Percentiles rank a stretch among this genome's conserved stretches.
Evolutionary conservation across 2,797 vertebrate species (phyloP).

Genomic region (Eulemur mongoz): DNA sequence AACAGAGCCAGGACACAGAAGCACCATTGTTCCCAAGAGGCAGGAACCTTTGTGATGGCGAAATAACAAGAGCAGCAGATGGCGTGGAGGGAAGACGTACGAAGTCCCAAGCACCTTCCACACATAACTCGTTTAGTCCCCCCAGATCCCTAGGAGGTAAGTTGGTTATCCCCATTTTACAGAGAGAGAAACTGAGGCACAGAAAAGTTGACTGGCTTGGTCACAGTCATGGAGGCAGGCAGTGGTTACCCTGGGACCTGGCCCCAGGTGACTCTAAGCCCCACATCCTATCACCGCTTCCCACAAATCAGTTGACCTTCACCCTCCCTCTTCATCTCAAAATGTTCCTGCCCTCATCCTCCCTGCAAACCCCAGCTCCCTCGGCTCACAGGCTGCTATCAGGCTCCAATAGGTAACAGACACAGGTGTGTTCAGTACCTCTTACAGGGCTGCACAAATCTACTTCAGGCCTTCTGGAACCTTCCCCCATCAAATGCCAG

Average conservation of each 20-base stretch:
- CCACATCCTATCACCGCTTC: neutral
- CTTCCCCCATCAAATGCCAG: neutral
- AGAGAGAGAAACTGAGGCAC: neutral
- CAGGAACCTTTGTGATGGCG: neutral
- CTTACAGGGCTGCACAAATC: neutral
- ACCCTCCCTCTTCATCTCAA: neutral
- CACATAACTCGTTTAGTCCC: neutral
- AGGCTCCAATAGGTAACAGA: neutral
- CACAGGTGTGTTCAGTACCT: neutral
- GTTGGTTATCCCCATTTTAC: neutral
- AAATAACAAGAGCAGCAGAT: neutral
- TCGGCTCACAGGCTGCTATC: neutral
- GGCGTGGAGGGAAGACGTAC: fast-evolving
- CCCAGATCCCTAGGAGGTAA: neutral
- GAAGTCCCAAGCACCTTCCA: neutral
- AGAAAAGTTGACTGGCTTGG: neutral
- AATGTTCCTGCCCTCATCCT: neutral
- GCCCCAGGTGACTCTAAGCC: neutral
- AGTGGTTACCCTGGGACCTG: neutral
- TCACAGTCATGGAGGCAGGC: neutral
- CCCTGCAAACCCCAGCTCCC: neutral
- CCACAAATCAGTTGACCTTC: neutral
- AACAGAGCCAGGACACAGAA: neutral
- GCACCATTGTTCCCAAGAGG: neutral
- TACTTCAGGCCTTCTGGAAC: neutral